Evolutionary conservation across 2,888 invertebrate genomes (phyloP).

Genomic region (Ypsolopha sequella): DNA sequence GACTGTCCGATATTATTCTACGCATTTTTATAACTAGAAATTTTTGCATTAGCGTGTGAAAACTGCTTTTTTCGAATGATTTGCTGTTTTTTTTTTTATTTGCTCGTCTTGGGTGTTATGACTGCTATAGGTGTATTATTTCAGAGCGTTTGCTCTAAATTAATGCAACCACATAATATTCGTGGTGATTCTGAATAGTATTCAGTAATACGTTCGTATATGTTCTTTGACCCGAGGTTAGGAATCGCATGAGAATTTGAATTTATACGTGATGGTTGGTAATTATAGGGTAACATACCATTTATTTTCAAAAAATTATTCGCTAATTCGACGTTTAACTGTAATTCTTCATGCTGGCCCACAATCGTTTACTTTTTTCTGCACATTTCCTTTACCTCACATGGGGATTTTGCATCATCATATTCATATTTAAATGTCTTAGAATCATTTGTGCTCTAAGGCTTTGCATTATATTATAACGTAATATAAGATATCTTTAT

Average conservation of each 20-base stretch:
- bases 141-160: neutral
- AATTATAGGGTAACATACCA: neutral
- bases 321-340: neutral
- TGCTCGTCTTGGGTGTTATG: conserved; percentile 13
- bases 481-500: neutral
- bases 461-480: neutral
- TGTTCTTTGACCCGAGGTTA: conserved; percentile 4
- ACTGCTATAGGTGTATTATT: neutral
- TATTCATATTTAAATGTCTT: neutral
- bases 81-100: conserved; percentile 6
- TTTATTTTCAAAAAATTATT: neutral
- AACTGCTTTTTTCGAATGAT: conserved; percentile 26
- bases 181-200: neutral
- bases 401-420: neutral
- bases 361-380: neutral
- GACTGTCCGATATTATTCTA: conserved; percentile 51
- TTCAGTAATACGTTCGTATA: neutral
- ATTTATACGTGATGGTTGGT: neutral
- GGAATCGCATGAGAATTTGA: neutral
- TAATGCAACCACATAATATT: neutral
- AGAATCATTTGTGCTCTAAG: neutral
- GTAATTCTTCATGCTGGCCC: neutral
- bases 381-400: neutral
- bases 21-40: conserved; percentile 34
- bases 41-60: conserved; percentile 49